Percentiles rank a stretch among this genome's conserved stretches.
Conservation (phyloP, 2,113 vertebrate genomes). For the Trematocara marginatum region DNA sequence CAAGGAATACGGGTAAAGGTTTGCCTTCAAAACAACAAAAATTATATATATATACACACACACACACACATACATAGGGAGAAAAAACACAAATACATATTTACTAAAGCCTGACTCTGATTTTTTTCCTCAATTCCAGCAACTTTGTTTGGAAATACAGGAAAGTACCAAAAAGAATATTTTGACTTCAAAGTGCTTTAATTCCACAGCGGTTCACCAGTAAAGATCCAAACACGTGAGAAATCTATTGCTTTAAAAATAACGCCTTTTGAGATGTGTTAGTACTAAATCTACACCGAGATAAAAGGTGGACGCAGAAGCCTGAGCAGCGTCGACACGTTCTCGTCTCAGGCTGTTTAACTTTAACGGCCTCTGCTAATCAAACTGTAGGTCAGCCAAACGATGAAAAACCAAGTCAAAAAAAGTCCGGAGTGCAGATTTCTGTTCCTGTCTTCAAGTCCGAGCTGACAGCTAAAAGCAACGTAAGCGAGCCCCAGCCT, state of each 20-base stretch:
- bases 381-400: neutral
- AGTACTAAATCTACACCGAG: neutral
- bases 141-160: neutral
- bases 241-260: neutral
- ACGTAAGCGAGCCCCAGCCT: neutral
- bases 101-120: neutral
- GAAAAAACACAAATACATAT: neutral
- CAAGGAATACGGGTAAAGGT: neutral
- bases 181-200: neutral
- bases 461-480: neutral
- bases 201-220: neutral
- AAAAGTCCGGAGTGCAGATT: rapidly evolving
- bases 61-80: too few relatives aligned
- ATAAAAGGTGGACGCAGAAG: neutral
- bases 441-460: neutral
- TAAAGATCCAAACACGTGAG: neutral
- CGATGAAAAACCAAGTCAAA: neutral
- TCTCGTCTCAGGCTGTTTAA: neutral
- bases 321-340: neutral
- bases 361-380: neutral
- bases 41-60: too few relatives aligned
- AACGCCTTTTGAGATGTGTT: neutral
- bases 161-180: too few relatives aligned
- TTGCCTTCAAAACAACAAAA: neutral
- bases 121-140: neutral